Conservation (phyloP, 2,888 invertebrate genomes). For the Andrena fulva region DNA sequence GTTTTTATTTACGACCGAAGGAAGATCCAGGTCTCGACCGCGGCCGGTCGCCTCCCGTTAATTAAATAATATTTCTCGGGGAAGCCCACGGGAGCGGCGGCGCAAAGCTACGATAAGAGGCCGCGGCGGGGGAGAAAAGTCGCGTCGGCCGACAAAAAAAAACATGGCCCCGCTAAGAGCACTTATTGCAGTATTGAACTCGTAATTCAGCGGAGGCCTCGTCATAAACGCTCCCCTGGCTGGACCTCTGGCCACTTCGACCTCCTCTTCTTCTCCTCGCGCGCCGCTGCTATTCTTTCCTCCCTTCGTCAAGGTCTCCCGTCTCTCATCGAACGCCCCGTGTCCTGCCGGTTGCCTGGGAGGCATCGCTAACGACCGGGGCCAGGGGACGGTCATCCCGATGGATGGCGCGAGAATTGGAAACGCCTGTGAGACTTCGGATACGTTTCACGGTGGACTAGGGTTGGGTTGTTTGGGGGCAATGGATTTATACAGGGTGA, state of each 20-base stretch:
- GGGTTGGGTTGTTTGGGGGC: not conserved
- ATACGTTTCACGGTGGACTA: not conserved
- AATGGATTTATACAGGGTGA: not conserved
- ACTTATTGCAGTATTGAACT: slow-evolving; percentile 83
- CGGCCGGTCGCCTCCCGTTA: slow-evolving; percentile 76
- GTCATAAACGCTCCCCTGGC: slow-evolving; percentile 81
- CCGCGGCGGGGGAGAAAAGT: slow-evolving; percentile 47
- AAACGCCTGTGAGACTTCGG: slow-evolving; percentile 18
- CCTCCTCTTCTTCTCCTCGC: slow-evolving; percentile 44
- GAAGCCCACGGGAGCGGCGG: slow-evolving; percentile 71
- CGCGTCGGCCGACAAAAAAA: slow-evolving; percentile 70
- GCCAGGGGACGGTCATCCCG: slow-evolving; percentile 25
- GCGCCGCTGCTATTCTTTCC: slow-evolving; percentile 13
- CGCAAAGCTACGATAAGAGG: slow-evolving; percentile 71
- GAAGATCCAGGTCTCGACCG: slow-evolving; percentile 73
- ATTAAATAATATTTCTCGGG: slow-evolving; percentile 84
- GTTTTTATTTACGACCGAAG: slow-evolving; percentile 76
- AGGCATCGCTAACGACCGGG: slow-evolving; percentile 49
- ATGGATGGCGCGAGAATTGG: slow-evolving; percentile 63
- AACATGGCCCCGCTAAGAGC: slow-evolving; percentile 79
- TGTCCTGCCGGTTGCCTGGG: not conserved
- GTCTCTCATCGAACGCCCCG: slow-evolving; percentile 4
- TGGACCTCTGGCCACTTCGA: slow-evolving; percentile 63
- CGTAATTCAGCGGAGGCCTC: slow-evolving; percentile 81
- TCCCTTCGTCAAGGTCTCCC: not conserved